Percentiles rank a stretch among this genome's conserved stretches.
Conservation (phyloP, 2,113 vertebrate genomes). For the Pongo pygmaeus region DNA sequence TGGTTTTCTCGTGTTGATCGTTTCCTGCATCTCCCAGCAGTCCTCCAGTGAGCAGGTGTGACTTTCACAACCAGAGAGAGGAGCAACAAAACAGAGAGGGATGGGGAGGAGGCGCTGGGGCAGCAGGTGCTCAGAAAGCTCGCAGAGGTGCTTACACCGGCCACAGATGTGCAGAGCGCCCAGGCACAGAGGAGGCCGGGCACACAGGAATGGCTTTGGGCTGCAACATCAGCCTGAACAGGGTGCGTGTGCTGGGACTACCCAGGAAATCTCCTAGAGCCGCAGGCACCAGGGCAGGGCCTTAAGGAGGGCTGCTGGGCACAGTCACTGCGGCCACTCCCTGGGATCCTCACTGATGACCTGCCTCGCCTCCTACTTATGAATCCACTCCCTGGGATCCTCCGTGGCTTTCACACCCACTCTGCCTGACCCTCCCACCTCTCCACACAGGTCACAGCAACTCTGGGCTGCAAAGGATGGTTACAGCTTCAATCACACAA, state of each 20-base stretch:
- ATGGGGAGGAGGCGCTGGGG: neutral
- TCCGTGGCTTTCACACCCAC: too few relatives aligned
- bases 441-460: neutral
- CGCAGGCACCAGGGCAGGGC: neutral
- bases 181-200: neutral
- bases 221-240: neutral
- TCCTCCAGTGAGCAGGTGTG: neutral
- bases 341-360: neutral
- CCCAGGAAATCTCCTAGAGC: neutral
- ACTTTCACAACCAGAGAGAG: neutral
- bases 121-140: neutral
- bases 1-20: neutral
- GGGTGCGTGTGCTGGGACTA: too few relatives aligned
- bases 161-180: neutral
- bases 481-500: neutral
- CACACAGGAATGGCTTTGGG: neutral
- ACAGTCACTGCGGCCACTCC: neutral
- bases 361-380: accelerated
- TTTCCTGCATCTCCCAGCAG: neutral
- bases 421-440: neutral
- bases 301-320: too few relatives aligned
- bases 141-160: neutral
- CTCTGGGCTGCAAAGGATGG: neutral
- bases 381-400: too few relatives aligned
- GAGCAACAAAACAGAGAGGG: neutral